phyloP scores from a whole-genome alignment of 2,888 invertebrate species.

The Erpobdella octoculata region DNA sequence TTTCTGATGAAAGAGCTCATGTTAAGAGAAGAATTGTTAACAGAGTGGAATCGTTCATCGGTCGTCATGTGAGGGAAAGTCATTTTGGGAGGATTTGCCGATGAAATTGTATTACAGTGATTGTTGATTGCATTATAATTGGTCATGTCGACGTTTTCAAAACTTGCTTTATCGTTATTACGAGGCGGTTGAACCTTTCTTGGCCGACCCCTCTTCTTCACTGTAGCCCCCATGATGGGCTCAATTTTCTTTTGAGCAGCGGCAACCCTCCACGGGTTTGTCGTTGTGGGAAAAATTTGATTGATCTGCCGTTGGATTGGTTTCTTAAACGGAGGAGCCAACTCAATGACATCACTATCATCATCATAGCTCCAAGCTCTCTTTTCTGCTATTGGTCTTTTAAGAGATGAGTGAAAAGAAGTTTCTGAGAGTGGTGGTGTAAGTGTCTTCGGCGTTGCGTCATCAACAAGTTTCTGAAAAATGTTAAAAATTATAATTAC shows the following conservation, averaged over 20 bases:
- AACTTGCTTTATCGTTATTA: not conserved
- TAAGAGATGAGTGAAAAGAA: too few relatives aligned
- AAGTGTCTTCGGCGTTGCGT: not conserved
- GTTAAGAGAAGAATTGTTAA: not conserved
- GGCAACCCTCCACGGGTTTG: too few relatives aligned
- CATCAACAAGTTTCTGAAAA: not conserved
- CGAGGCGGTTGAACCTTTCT: not conserved
- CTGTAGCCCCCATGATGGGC: not conserved
- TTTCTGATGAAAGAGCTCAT: not conserved
- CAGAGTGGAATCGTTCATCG: not conserved
- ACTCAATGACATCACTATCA: too few relatives aligned
- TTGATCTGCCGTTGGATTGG: too few relatives aligned
- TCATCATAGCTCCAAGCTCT: too few relatives aligned
- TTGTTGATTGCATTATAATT: not conserved
- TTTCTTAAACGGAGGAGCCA: too few relatives aligned
- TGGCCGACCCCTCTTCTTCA: not conserved
- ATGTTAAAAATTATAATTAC: not conserved
- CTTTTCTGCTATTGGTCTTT: too few relatives aligned
- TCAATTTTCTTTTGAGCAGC: too few relatives aligned
- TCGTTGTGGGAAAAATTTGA: too few relatives aligned
- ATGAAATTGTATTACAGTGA: not conserved
- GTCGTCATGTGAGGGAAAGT: not conserved
- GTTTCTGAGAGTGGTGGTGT: too few relatives aligned
- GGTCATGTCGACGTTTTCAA: not conserved
- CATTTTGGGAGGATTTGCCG: not conserved